These are phyloP conservation scores for Gavialis gangeticus DNA, from an alignment of 2,113 vertebrate species.

Conservation along the genomic window DNA sequence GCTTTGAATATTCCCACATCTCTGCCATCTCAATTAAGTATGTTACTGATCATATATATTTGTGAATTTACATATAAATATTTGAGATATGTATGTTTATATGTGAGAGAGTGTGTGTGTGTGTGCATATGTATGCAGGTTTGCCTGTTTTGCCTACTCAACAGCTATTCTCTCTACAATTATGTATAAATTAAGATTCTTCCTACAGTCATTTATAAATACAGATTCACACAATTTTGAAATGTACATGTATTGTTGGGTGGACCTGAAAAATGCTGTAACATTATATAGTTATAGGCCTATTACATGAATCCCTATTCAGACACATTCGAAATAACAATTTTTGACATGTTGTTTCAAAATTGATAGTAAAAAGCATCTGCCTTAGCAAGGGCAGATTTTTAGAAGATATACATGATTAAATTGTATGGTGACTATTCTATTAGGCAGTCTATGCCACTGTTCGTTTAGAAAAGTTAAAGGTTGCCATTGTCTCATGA, in stretches of 20 bases:
- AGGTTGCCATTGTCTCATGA: slow-evolving; percentile 54
- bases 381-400: slow-evolving; percentile 10
- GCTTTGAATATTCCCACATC: slow-evolving; percentile 9
- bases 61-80: background rate
- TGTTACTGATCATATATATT: background rate
- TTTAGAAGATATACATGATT: slow-evolving; percentile 49
- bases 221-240: background rate
- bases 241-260: background rate
- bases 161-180: background rate
- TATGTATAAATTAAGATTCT: background rate
- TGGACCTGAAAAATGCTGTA: background rate
- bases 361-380: background rate
- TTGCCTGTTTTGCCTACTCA: background rate
- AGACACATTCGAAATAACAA: background rate
- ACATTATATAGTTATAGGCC: background rate
- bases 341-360: slow-evolving; percentile 24
- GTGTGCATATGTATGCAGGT: background rate
- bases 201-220: background rate
- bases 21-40: background rate
- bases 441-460: slow-evolving; percentile 18
- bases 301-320: background rate
- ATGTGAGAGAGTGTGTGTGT: too few species aligned
- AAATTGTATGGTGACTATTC: slow-evolving; percentile 26
- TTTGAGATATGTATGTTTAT: background rate
- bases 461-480: slow-evolving; percentile 52